A percentile compares a stretch with the other conserved stretches of the same genome.
Conservation (phyloP, 1,140 invertebrate species). For the Thaumetopoea pityocampa region DNA sequence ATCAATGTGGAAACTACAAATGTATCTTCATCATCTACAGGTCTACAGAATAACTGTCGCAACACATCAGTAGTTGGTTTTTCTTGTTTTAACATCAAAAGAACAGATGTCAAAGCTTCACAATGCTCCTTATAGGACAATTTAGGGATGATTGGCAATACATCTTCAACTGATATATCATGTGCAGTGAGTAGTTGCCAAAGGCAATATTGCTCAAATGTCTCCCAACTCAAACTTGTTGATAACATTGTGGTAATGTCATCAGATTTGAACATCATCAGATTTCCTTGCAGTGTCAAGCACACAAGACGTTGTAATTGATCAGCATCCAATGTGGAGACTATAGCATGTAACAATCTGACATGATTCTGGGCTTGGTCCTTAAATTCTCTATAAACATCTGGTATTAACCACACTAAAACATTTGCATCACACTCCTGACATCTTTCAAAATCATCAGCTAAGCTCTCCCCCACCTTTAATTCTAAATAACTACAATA, state of each 20-base stretch:
- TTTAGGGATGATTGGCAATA: constrained; percentile 92
- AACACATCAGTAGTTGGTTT: constrained; percentile 91
- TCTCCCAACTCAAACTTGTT: constrained; percentile 95
- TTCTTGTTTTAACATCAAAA: constrained; percentile 94
- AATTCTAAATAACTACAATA: constrained; percentile 89
- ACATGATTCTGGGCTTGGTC: constrained; percentile 90
- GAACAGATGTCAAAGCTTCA: constrained; percentile 93
- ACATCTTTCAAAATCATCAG: constrained; percentile 89
- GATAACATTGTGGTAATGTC: constrained; percentile 83
- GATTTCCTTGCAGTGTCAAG: constrained; percentile 91
- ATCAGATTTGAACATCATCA: constrained; percentile 88
- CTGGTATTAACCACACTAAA: constrained; percentile 93
- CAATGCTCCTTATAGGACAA: constrained; percentile 92
- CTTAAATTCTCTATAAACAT: constrained; percentile 94
- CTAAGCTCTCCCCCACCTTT: constrained; percentile 86
- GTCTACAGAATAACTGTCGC: constrained; percentile 87
- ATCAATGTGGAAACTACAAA: constrained; percentile 93
- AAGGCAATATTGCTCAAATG: constrained; percentile 96
- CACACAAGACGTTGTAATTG: constrained; percentile 94
- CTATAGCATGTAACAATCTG: constrained; percentile 89
- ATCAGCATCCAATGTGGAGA: constrained; percentile 90
- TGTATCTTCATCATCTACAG: constrained; percentile 84
- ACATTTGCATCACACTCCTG: constrained; percentile 92
- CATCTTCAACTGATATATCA: constrained; percentile 91
- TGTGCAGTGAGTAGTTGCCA: constrained; percentile 97